Conservation (phyloP, 2,113 vertebrate species). For the Melanostigma gelatinosum region DNA sequence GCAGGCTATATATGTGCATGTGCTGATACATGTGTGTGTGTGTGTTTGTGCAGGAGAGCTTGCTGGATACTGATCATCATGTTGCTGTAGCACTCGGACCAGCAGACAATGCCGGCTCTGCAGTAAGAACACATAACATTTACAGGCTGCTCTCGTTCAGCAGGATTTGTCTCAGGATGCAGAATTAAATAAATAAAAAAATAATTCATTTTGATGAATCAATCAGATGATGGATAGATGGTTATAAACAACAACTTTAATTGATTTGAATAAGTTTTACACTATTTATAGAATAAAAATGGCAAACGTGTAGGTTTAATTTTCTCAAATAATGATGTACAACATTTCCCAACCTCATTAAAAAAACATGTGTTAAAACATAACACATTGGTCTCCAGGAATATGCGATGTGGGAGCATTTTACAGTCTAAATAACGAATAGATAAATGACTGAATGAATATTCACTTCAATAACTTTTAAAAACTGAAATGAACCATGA, state of each 20-base stretch:
- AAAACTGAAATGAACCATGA: not conserved
- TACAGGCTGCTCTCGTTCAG: not conserved
- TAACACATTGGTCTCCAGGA: not conserved
- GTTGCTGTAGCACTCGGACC: conserved; percentile 91
- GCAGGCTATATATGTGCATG: not conserved
- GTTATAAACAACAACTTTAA: not conserved
- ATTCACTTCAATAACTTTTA: not conserved
- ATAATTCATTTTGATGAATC: too few relatives aligned
- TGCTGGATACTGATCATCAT: conserved; percentile 89
- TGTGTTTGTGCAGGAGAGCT: conserved; percentile 81
- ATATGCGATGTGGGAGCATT: not conserved
- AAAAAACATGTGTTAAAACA: too few relatives aligned
- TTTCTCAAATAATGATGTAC: not conserved
- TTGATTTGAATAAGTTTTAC: not conserved
- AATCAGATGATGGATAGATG: not conserved
- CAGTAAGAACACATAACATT: conserved; percentile 59
- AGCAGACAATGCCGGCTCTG: conserved; percentile 45
- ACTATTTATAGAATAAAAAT: not conserved
- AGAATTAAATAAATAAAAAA: not conserved
- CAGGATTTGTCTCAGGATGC: not conserved
- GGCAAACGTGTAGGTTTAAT: not conserved
- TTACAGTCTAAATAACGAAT: not conserved
- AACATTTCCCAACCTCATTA: not conserved
- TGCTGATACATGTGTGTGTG: not conserved
- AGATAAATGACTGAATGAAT: not conserved